Conservation (phyloP, 23 tunicate species). For the Halocynthia aurantium region DNA sequence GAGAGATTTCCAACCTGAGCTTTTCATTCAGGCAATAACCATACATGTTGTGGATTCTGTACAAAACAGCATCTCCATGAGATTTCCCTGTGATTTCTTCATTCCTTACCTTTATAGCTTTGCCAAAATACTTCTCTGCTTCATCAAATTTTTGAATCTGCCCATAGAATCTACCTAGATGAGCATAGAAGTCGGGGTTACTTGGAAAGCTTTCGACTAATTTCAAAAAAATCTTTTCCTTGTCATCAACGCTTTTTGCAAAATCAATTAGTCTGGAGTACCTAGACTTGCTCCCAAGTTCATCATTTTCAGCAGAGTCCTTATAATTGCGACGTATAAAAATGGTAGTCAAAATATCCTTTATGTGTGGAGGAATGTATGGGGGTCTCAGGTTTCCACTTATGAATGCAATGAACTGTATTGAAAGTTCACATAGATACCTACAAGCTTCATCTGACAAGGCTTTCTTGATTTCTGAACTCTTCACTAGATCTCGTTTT, state of each 20-base stretch:
- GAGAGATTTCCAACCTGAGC: neutral
- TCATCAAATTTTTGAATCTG: constrained; percentile 16
- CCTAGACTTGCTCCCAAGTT: neutral
- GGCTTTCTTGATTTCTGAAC: too few species aligned
- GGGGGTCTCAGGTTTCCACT: too few species aligned
- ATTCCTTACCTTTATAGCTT: constrained; percentile 31
- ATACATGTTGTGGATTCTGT: constrained; percentile 52
- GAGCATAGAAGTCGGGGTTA: constrained; percentile 54
- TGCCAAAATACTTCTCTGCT: constrained; percentile 36
- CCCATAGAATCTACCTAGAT: constrained; percentile 48
- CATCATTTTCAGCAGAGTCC: constrained; percentile 42
- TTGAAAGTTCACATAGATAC: constrained; percentile 21
- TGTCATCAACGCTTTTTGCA: constrained; percentile 18
- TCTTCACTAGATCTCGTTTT: neutral
- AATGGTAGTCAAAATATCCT: constrained; percentile 21
- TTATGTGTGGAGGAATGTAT: constrained; percentile 1
- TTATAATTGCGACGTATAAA: constrained; percentile 42
- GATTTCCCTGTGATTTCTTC: neutral
- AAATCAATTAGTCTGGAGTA: constrained; percentile 42
- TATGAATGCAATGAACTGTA: constrained; percentile 35
- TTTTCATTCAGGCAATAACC: constrained; percentile 26
- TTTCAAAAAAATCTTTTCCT: constrained; percentile 10
- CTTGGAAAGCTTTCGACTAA: constrained; percentile 35
- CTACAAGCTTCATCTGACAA: constrained; percentile 16
- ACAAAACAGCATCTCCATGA: constrained; percentile 27